phyloP scores from a whole-genome alignment of 2,113 vertebrate genomes.

The Jaculus jaculus region DNA sequence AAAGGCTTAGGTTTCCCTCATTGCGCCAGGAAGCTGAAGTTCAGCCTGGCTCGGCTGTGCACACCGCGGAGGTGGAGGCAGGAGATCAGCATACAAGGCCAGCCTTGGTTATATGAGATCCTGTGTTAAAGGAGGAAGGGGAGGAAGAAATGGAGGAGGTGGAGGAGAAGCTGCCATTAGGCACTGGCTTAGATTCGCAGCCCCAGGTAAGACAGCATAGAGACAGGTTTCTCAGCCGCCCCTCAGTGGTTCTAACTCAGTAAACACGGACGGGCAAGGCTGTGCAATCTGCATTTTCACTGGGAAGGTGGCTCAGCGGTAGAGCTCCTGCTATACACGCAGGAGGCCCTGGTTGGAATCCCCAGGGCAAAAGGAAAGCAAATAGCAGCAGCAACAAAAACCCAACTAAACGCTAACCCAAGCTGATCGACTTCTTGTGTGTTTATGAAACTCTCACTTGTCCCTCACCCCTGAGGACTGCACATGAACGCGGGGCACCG shows the following conservation, averaged over 20 bases:
- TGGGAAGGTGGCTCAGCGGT: neutral
- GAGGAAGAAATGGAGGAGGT: too few species aligned
- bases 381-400: neutral
- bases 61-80: neutral
- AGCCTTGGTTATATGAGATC: neutral
- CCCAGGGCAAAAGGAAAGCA: neutral
- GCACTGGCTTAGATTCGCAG: neutral
- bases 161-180: neutral
- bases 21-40: neutral
- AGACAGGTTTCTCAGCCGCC: neutral
- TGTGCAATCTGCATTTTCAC: neutral
- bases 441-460: neutral
- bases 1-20: neutral
- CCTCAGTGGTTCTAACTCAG: neutral
- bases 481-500: neutral
- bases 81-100: neutral
- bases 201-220: neutral
- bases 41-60: neutral
- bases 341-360: neutral
- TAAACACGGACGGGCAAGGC: neutral
- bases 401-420: too few species aligned
- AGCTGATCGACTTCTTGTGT: neutral
- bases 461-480: neutral
- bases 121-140: neutral
- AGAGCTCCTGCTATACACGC: neutral